phyloP scores from a whole-genome alignment of 2,797 vertebrate genomes.

The Novumbra hubbsi region DNA sequence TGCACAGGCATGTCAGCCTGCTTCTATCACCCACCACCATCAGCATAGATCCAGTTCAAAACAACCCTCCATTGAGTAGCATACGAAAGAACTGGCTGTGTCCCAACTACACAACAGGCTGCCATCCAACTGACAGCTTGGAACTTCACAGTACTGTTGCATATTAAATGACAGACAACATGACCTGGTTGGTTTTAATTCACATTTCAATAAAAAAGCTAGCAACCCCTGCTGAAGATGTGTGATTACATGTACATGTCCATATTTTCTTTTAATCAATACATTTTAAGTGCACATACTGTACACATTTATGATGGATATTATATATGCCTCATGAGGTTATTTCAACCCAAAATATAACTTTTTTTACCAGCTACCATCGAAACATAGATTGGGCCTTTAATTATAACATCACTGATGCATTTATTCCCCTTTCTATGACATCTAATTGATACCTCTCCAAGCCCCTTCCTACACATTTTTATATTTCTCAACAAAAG shows the following conservation, averaged over 20 bases:
- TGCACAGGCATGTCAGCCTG: slow-evolving; percentile 46
- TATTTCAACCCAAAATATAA: too few species aligned
- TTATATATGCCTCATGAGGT: too few species aligned
- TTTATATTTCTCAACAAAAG: too few species aligned
- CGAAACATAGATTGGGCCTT: too few species aligned
- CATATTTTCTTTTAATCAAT: too few species aligned
- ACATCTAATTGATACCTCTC: too few species aligned
- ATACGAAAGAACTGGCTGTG: not conserved
- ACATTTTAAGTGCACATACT: too few species aligned
- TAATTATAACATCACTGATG: too few species aligned
- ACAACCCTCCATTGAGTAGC: not conserved
- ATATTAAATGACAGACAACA: not conserved
- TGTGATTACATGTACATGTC: not conserved
- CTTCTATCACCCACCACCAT: not conserved
- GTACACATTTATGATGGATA: too few species aligned
- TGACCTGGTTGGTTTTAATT: not conserved
- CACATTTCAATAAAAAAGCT: not conserved
- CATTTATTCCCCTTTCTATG: too few species aligned
- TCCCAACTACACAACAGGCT: slow-evolving; percentile 5
- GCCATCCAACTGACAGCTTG: not conserved
- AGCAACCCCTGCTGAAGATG: not conserved
- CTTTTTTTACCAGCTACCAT: too few species aligned
- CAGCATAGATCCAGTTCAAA: not conserved
- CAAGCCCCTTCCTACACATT: too few species aligned
- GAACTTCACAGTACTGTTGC: not conserved